These are phyloP conservation scores for Apostichopus parvimensis DNA, from an alignment of 35 echinoderm and acorn worm species.

Conservation along the genomic window DNA sequence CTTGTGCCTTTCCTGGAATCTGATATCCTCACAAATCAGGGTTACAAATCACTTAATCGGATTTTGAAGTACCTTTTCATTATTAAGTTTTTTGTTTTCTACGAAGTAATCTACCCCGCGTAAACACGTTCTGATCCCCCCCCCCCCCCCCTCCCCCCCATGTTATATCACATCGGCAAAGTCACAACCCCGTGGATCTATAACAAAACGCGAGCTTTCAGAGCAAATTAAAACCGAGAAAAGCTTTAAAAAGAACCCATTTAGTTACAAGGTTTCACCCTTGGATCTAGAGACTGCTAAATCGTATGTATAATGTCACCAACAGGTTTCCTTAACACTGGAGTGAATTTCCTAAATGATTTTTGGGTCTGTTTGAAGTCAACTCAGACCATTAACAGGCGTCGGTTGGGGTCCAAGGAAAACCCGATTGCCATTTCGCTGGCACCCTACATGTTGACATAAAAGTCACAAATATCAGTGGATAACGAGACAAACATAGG, in stretches of 20 bases:
- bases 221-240: background rate
- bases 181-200: too few species aligned
- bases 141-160: too few species aligned
- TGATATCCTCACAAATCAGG: background rate
- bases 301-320: background rate
- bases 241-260: background rate
- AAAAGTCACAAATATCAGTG: slow-evolving; percentile 8
- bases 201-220: too few species aligned
- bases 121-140: too few species aligned
- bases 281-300: background rate
- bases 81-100: background rate
- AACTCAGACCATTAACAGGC: slow-evolving; percentile 2
- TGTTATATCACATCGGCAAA: too few species aligned
- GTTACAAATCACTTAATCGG: background rate
- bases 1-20: background rate
- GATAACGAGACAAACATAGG: slow-evolving; percentile 9
- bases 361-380: background rate
- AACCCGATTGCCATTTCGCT: slow-evolving; percentile 10
- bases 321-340: background rate
- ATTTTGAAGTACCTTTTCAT: background rate
- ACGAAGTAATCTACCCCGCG: too few species aligned
- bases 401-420: slow-evolving; percentile 26
- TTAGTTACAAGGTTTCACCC: background rate
- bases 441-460: slow-evolving; percentile 34
- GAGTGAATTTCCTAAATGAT: slow-evolving; percentile 24